Evolutionary conservation across 2,888 invertebrate species (phyloP).

Genomic region (Chloromyia formosa): DNA sequence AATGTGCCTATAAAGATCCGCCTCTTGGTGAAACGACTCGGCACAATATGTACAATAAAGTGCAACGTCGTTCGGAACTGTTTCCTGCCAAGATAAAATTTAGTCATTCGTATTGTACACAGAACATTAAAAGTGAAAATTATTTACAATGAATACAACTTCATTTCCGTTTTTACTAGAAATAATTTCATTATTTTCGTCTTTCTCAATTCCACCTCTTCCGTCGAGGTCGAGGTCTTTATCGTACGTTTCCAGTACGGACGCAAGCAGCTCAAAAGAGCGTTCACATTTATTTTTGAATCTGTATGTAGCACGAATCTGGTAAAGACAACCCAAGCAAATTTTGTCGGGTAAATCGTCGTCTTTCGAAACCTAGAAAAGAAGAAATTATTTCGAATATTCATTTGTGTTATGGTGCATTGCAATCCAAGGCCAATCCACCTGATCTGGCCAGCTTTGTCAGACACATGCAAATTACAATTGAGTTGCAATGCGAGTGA

Average conservation of each 20-base stretch:
- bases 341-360: slow-evolving; percentile 62
- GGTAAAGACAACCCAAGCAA: slow-evolving; percentile 58
- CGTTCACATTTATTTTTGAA: slow-evolving; percentile 61
- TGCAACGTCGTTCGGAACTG: slow-evolving; percentile 52
- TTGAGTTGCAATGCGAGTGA: no score
- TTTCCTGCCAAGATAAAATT: slow-evolving; percentile 53
- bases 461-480: no score
- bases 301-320: slow-evolving; percentile 58
- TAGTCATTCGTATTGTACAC: no score
- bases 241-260: slow-evolving; percentile 51
- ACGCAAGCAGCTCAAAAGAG: slow-evolving; percentile 58
- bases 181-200: no score
- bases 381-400: neutral
- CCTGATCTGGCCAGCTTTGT: no score
- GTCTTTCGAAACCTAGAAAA: slow-evolving; percentile 61
- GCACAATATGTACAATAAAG: slow-evolving; percentile 63
- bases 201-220: no score
- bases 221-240: no score
- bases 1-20: slow-evolving; percentile 61
- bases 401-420: no score
- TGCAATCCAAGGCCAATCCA: no score
- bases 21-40: slow-evolving; percentile 62
- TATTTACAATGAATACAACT: no score
- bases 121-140: no score
- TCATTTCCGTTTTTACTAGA: no score